Evolutionary conservation across 1,140 invertebrate genomes (phyloP).

Genomic region (Apocrypta bakeri): DNA sequence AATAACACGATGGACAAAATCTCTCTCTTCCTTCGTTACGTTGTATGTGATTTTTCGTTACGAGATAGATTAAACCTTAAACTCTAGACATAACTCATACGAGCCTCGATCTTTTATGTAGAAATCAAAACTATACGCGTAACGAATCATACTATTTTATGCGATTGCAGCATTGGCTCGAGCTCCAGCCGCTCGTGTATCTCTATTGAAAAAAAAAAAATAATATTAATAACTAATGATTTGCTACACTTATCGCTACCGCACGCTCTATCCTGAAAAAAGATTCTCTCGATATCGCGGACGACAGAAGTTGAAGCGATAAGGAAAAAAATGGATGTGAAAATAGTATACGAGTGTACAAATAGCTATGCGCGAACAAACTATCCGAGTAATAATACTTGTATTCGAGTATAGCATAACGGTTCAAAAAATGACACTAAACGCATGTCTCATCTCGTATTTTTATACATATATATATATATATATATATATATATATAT

Average conservation of each 20-base stretch:
- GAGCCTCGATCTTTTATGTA: background rate
- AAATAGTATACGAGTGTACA: background rate
- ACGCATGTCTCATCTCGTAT: too few relatives aligned
- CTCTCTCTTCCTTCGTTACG: background rate
- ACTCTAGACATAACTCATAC: background rate
- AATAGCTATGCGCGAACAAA: background rate
- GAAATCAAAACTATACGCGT: slow-evolving; percentile 9
- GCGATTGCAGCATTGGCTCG: too few relatives aligned
- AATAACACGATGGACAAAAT: background rate
- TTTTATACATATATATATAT: too few relatives aligned
- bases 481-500: too few relatives aligned
- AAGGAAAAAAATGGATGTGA: background rate
- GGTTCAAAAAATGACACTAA: background rate
- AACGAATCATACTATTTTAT: too few relatives aligned
- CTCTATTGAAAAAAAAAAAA: too few relatives aligned
- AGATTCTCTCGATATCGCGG: background rate
- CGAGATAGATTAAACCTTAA: slow-evolving; percentile 21
- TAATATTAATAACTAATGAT: too few relatives aligned
- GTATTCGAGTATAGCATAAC: background rate
- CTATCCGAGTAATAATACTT: background rate
- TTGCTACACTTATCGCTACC: too few relatives aligned
- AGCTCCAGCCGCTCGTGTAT: too few relatives aligned
- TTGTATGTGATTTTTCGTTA: slow-evolving; percentile 29
- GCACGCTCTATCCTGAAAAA: background rate
- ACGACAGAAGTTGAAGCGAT: background rate